phyloP scores from a whole-genome alignment of 2,797 vertebrate species.

The Dipus sagitta region DNA sequence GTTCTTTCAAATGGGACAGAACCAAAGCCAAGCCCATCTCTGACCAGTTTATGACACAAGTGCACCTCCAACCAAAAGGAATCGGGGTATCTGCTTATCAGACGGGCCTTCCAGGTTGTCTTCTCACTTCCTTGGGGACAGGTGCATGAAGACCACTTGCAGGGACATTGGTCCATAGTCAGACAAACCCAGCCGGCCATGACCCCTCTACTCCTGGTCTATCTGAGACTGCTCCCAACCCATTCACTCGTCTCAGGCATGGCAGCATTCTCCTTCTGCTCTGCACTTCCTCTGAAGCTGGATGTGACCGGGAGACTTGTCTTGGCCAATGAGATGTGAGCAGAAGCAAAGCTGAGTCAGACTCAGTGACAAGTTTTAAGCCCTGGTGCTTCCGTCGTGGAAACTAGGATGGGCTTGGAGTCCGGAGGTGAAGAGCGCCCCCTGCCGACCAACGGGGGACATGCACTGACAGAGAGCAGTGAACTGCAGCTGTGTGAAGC shows the following conservation, averaged over 20 bases:
- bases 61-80: background rate
- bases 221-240: background rate
- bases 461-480: background rate
- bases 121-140: background rate
- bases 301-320: background rate
- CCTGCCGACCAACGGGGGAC: background rate
- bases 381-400: accelerated
- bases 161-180: background rate
- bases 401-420: background rate
- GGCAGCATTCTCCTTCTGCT: background rate
- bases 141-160: background rate
- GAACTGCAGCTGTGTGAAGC: accelerated
- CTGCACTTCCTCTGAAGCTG: background rate
- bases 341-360: background rate
- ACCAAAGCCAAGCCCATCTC: background rate
- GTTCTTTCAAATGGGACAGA: slow-evolving; percentile 6
- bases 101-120: background rate
- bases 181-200: background rate
- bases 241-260: background rate
- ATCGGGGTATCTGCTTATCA: background rate
- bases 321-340: background rate
- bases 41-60: background rate
- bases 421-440: background rate
- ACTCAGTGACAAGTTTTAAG: background rate
- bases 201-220: background rate